Base-by-base conservation (phyloP, 2,797 vertebrate genomes). In the Loriculus beryllinus region DNA sequence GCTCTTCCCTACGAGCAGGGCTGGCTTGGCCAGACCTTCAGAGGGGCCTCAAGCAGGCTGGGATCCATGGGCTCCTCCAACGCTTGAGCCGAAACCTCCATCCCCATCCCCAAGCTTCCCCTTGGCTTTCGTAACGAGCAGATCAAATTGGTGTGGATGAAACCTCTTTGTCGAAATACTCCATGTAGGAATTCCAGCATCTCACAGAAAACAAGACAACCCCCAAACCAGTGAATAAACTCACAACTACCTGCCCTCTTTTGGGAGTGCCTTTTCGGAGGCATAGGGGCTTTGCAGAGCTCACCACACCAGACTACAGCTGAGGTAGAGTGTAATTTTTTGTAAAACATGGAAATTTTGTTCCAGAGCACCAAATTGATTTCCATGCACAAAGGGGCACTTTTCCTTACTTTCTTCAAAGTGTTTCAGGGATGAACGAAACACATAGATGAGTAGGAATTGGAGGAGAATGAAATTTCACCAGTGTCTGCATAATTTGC, bases 41-140 rank as follows among this genome's bases (percentile, higher is more conserved):
- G 68, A n/a, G 48, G 9, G 25, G 31, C 39, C n/a, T 83, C 7
- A 3, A 57, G 62, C 6, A 9, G 33, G 19, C 26, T 3, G 5
- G 40, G 29, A 40, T 39, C 63, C 4, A 1, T 3, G 1, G 57
- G 57, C 43, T 28, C 33, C 72, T 28, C 60, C 9, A 21, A 26
- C 0, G 0, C 56, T 23, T 33, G 43, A 51, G 35, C 31, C 48
- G 15, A 51, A 64, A 5, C 12, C 65, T 49, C 51, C 20, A 6
- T 17, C 20, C 37, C 37, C 37, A 45, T 60, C 35, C 42, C 25
- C 1, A 0, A 75, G 56, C 54, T 33, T 70, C 28, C 37, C 21
- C n/a, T 37, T 19, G 15, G 29, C 51, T 63, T 57, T 59, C 0
- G 0, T 16, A 59, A 29, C 0, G 1, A 74, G 48, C 37, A 14